These are phyloP conservation scores for Mizuhopecten yessoensis DNA, from an alignment of 1,140 invertebrate species.

Conservation along the genomic window DNA sequence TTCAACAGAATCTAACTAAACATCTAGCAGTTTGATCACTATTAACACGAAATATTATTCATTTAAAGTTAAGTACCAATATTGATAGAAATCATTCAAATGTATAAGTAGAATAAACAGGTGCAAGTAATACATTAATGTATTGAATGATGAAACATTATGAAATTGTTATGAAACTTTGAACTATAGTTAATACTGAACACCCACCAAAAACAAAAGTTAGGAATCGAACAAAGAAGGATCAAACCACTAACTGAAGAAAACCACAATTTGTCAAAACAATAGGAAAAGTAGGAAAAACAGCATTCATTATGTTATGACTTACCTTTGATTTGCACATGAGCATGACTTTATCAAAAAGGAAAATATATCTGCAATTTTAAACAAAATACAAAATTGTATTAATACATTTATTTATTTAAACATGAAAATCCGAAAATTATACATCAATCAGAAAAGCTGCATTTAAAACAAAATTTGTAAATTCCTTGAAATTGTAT, in stretches of 20 bases:
- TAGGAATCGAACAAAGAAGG: conserved; percentile 37
- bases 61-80: no score
- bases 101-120: background rate
- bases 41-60: background rate
- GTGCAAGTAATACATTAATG: background rate
- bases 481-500: no score
- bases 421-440: background rate
- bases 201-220: background rate
- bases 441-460: background rate
- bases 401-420: no score
- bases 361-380: conserved; percentile 94
- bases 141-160: no score
- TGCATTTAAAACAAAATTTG: no score
- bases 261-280: conserved; percentile 24
- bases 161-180: background rate
- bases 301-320: conserved; percentile 59
- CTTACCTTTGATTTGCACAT: conserved; percentile 95
- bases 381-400: conserved; percentile 59
- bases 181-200: conserved; percentile 38
- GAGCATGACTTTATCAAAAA: conserved; percentile 98
- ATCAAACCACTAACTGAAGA: conserved; percentile 3
- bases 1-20: background rate
- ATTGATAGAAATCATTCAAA: background rate
- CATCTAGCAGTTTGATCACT: background rate
- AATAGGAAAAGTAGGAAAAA: conserved; percentile 15